Evolutionary conservation across 1,140 invertebrate species (phyloP), one percentile per base, ranked within the genome.

Genomic region (Panagrolaimus sp.): DNA sequence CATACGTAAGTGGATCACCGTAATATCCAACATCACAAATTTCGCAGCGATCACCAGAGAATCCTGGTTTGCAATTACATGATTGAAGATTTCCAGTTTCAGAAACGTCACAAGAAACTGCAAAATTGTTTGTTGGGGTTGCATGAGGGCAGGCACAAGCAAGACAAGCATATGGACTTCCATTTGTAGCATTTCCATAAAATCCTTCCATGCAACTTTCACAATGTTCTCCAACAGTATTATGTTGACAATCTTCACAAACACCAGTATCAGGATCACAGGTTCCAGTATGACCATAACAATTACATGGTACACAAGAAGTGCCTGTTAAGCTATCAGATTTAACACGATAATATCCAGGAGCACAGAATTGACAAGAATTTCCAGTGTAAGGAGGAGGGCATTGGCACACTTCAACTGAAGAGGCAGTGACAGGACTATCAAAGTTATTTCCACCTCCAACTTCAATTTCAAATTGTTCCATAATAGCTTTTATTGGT

Each of bases 91-190:
- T 86, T 0, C 92, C 93, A 71, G 90, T 89, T n/a, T 88, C 87
- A 70, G 90, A 1, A 94, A 69, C 74, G 43, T 68, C 55, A 69
- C 80, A 82, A 12, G 73, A 69, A 17, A 67, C 67, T 2, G 81
- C 80, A 65, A 83, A 82, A 68, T 98, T 98, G 85, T 98, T 98
- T 0, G 89, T 90, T 1, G 88, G 83, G n/a, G 90, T 87, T 1
- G 93, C 92, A 64, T 96, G 82, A 0, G 96, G 96, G 85, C 96
- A 99, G 0, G 94, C 90, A 84, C 96, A 99, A 68, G 97, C 95
- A 44, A 93, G 86, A 85, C 96, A 99, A 80, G 95, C 92, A 24
- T 89, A 88, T 0, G 91, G 91, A 7, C 90, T 90, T 65, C 91
- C 91, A 43, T 88, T 84, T 1, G 90, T 91, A 0, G 92, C 91